Base-by-base conservation (phyloP, 1,140 invertebrate species). In the Chrysoperla carnea region DNA sequence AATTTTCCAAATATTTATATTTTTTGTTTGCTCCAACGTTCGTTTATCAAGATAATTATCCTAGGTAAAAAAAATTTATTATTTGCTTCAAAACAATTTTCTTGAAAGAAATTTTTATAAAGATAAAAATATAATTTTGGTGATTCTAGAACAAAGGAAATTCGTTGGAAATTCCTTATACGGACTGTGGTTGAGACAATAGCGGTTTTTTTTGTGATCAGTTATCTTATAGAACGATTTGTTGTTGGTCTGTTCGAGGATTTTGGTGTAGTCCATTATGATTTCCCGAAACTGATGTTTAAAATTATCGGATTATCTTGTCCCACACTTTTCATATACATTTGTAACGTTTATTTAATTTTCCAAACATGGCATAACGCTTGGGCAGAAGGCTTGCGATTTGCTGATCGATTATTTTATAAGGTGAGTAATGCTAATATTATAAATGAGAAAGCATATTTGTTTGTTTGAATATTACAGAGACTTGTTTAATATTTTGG, bases 331-430 rank as follows among this genome's bases (percentile, higher is more conserved):
- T 60, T 88, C 4, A 68, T 76, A 1, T 75, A 83, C 28, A 55
- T n/a, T n/a, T n/a, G 90, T 2, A 5, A 2, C 2, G 2, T 23
- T 23, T 94, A 89, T 63, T 73, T 79, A 38, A 62, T 95, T 1
- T 59, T 94, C 2, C 90, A 95, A 58, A 75, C 78, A 0, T 93
- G 86, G 84, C 67, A 86, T 51, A 95, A 94, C 63, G 80, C 81
- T 7, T 84, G 78, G 53, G 84, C 86, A 4, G 90, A 95, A 62
- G 71, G 93, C 59, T 52, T 92, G 8, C 69, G 67, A 38, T 95
- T 95, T 62, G 84, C 76, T 6, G 90, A 94, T 59, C 66, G 86
- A 44, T 68, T 78, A 50, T 90, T 88, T 61, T 89, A 90, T 53
- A 76, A 75, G 63, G 79, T 80, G 61, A 55, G 47, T 42, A n/a